Evolutionary conservation across 1,140 invertebrate species (phyloP).

Genomic region (Drosophila arawakana): DNA sequence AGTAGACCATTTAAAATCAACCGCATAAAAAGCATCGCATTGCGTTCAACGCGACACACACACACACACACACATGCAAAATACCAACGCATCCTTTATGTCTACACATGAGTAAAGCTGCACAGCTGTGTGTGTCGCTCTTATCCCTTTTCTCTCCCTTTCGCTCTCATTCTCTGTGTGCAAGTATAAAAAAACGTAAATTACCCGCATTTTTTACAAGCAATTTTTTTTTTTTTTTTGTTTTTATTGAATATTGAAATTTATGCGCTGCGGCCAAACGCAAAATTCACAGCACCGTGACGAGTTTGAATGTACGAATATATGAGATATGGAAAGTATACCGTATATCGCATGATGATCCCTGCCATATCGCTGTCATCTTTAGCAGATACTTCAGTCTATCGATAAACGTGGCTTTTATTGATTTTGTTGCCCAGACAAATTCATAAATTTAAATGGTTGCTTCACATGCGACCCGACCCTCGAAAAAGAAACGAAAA

Average conservation of each 20-base stretch:
- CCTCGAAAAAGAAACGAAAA: neutral
- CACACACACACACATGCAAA: slow-evolving; percentile 27
- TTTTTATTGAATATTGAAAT: slow-evolving; percentile 71
- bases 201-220: slow-evolving; percentile 80
- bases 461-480: slow-evolving; percentile 35
- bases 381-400: slow-evolving; percentile 49
- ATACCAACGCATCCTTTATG: slow-evolving; percentile 46
- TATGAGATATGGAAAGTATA: slow-evolving; percentile 23
- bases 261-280: slow-evolving; percentile 60
- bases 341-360: slow-evolving; percentile 51
- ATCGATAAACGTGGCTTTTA: slow-evolving; percentile 61
- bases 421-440: slow-evolving; percentile 41
- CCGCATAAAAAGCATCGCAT: slow-evolving; percentile 69
- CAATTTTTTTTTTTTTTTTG: slow-evolving; percentile 49
- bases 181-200: slow-evolving; percentile 63
- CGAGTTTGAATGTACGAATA: slow-evolving; percentile 27
- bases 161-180: neutral
- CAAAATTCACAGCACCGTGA: slow-evolving; percentile 35
- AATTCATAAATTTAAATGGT: slow-evolving; percentile 50
- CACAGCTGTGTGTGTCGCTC: slow-evolving; percentile 18
- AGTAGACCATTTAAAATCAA: slow-evolving; percentile 76
- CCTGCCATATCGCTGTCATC: slow-evolving; percentile 78
- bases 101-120: slow-evolving; percentile 31
- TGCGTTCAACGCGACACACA: slow-evolving; percentile 29
- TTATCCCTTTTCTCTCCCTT: neutral